Evolutionary conservation across 2,113 vertebrate genomes (phyloP), one percentile per base, ranked within the genome.

Genomic region (Notothenia coriiceps): DNA sequence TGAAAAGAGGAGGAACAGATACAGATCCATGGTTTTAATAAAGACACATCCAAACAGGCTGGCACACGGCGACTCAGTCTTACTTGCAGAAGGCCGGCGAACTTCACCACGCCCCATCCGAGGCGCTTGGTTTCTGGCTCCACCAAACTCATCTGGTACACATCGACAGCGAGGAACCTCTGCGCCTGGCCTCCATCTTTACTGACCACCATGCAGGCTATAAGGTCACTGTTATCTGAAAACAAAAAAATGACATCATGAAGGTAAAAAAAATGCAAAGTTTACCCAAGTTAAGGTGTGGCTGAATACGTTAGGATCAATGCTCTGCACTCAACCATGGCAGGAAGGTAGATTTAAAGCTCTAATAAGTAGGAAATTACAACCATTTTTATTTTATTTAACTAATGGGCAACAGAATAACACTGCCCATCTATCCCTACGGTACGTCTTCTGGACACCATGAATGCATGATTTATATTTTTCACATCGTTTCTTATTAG

Each of bases 61-160:
- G 2, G 6, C 29, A 74, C 60, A 55, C 11, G 22, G 2, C 4
- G 6, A 14, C 17, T 33, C 47, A 55, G 52, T 44, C 79, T 82
- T 85, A 95, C 98, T 95, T 99, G 98, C 43, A 99, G 92, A 61
- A 99, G 97, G 18, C 98, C 98, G 1, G 98, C 98, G 72, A 99
- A 99, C 82, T 99, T 99, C 72, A 99, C 98, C 0, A 99, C 97
- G 18, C 98, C 98, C 98, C 98, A 99, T 54, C 98, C 98, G 1
- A 99, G 96, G 11, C 98, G 96, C 88, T 97, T 98, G 75, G 95
- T 91, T 25, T 99, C 98, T 0, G 98, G 98, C 77, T 99, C 98
- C 68, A 99, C 98, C 82, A 99, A 90, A 81, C 97, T 99, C 98
- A 99, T 99, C 92, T 99, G 98, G 93, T 99, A 99, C 63, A 99